phyloP scores from a whole-genome alignment of 2,113 vertebrate genomes.

The Caracal caracal region DNA sequence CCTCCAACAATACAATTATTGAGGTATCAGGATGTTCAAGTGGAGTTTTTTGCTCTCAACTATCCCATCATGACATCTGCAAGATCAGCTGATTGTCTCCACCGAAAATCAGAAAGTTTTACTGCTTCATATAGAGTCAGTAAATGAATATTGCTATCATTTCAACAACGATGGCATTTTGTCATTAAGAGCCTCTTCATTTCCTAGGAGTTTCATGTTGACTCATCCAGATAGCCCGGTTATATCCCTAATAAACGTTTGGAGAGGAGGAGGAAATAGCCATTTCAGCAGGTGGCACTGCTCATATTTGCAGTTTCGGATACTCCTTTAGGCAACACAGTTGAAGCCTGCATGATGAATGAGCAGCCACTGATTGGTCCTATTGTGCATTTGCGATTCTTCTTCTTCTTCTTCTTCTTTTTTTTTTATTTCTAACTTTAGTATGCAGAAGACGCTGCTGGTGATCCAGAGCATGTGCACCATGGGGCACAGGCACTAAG shows the following conservation, averaged over 20 bases:
- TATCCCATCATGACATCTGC: background rate
- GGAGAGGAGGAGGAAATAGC: conserved; percentile 73
- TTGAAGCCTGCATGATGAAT: conserved; percentile 79
- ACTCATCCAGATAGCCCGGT: conserved; percentile 76
- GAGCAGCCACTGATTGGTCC: conserved; percentile 73
- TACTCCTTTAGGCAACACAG: conserved; percentile 70
- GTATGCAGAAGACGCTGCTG: conserved; percentile 58
- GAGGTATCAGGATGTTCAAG: background rate
- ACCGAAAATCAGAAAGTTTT: conserved; percentile 53
- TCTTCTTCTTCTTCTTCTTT: background rate
- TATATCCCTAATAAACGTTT: conserved; percentile 70
- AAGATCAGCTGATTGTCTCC: conserved; percentile 68
- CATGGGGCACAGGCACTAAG: background rate
- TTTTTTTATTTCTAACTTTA: conserved; percentile 57
- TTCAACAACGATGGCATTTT: conserved; percentile 62
- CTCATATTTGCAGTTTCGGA: conserved; percentile 71
- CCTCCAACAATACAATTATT: background rate
- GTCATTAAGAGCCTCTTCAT: conserved; percentile 80
- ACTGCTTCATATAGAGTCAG: conserved; percentile 49
- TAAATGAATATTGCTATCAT: conserved; percentile 71
- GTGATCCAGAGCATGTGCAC: conserved; percentile 40
- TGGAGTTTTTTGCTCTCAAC: background rate
- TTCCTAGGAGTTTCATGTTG: conserved; percentile 71
- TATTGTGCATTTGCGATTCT: conserved; percentile 72
- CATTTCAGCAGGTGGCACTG: conserved; percentile 71